Evolutionary conservation across 35 echinoderm and acorn worm genomes (phyloP).

Genomic region (Hemicentrotus pulcherrimus): DNA sequence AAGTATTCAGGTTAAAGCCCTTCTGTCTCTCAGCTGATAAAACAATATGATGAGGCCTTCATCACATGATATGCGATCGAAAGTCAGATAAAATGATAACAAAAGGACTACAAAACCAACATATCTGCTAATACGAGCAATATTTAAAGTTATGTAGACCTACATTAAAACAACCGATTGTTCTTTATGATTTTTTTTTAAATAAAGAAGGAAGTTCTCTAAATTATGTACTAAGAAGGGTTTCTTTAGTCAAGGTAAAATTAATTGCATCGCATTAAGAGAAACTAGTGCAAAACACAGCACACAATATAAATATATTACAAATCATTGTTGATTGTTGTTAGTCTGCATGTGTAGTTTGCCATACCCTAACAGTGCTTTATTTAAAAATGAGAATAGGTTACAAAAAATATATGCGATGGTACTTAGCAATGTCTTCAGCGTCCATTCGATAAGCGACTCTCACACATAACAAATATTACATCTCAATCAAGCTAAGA

Average conservation of each 20-base stretch:
- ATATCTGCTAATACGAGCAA: neutral
- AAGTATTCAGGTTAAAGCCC: too few species aligned
- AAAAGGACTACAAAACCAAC: neutral
- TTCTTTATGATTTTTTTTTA: neutral
- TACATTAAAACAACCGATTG: neutral
- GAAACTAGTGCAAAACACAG: conserved; percentile 17
- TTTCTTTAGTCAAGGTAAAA: neutral
- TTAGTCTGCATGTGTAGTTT: neutral
- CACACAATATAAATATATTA: conserved; percentile 20
- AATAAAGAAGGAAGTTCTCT: neutral
- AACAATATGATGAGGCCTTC: neutral
- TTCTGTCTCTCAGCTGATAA: too few species aligned
- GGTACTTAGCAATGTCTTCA: neutral
- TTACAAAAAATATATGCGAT: neutral
- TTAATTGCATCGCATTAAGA: neutral
- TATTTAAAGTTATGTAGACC: neutral
- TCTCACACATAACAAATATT: neutral
- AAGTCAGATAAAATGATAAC: neutral
- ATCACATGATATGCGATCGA: neutral
- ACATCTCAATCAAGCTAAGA: neutral
- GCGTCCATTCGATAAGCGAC: neutral
- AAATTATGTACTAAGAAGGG: neutral
- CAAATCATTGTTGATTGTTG: neutral
- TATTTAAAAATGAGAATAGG: neutral
- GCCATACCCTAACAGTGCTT: neutral